Percentiles rank a stretch among this genome's conserved stretches.
Evolutionary conservation across 2,888 invertebrate species (phyloP).

Genomic region (Oxycera nigricornis): DNA sequence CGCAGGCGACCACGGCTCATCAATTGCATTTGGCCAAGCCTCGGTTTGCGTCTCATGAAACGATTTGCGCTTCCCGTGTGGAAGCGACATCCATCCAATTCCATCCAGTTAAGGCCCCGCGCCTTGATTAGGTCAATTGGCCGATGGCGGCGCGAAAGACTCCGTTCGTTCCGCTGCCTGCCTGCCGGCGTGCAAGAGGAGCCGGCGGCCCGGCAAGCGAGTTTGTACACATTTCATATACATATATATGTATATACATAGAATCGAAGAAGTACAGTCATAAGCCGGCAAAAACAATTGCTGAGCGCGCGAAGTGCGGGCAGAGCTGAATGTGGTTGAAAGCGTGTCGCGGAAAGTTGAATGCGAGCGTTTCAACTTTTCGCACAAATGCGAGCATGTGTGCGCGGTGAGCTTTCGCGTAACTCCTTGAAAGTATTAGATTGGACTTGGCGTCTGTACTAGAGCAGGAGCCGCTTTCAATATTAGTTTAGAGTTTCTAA

Average conservation of each 20-base stretch:
- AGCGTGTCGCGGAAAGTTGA: not conserved
- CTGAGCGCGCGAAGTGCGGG: not conserved
- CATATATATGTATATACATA: not conserved
- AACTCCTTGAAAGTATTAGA: not conserved
- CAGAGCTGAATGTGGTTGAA: not conserved
- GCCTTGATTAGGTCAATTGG: conserved; percentile 10
- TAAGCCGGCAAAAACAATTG: conserved; percentile 1
- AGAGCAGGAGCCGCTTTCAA: not conserved
- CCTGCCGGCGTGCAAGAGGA: not conserved
- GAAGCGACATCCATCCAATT: too few species aligned
- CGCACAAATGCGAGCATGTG: not conserved
- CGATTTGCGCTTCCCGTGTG: not conserved
- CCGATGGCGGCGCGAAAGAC: not conserved
- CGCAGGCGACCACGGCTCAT: not conserved
- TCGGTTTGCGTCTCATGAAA: not conserved
- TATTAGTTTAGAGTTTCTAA: not conserved
- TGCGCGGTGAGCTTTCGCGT: not conserved
- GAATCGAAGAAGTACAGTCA: not conserved
- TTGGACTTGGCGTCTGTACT: not conserved
- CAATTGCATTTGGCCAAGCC: not conserved
- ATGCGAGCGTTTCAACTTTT: not conserved
- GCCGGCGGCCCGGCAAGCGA: not conserved
- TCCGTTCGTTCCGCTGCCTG: too few species aligned
- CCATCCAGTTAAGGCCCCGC: not conserved
- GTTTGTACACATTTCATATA: not conserved